These are phyloP conservation scores for Phataginus tricuspis DNA, from an alignment of 2,797 vertebrate genomes.

Conservation along the genomic window DNA sequence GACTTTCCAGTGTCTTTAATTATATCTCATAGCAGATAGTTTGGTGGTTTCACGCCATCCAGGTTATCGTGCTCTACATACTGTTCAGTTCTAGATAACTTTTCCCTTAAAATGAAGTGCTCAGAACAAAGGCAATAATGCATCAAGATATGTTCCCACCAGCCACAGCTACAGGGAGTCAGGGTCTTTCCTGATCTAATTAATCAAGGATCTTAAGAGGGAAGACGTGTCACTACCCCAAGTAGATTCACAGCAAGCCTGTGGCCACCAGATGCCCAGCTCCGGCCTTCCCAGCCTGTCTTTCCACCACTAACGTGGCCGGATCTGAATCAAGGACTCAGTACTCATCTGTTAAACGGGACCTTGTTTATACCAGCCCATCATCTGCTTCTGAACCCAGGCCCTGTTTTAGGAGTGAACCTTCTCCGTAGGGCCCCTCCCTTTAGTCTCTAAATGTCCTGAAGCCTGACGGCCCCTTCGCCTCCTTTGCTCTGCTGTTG, in stretches of 20 bases:
- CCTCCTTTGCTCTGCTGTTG: neutral
- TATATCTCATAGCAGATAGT: neutral
- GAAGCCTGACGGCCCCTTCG: neutral
- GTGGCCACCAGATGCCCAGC: neutral
- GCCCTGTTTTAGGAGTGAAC: too few species aligned
- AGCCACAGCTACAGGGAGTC: neutral
- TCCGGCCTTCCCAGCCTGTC: neutral
- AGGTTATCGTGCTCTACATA: neutral
- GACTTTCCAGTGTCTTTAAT: neutral
- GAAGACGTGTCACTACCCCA: neutral
- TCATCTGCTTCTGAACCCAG: neutral
- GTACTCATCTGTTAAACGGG: neutral
- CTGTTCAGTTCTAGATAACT: neutral
- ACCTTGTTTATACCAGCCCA: neutral
- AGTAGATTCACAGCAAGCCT: neutral
- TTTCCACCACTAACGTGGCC: accelerated
- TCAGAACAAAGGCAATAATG: neutral
- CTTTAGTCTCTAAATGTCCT: neutral
- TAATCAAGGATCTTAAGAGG: neutral
- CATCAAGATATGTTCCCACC: neutral
- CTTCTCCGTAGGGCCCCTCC: neutral
- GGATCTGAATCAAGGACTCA: neutral
- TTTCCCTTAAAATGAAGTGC: neutral
- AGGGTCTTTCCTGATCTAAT: neutral
- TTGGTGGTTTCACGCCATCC: neutral